Base-by-base conservation (phyloP, 2,797 vertebrate species). In the Chelidonichthys spinosus region DNA sequence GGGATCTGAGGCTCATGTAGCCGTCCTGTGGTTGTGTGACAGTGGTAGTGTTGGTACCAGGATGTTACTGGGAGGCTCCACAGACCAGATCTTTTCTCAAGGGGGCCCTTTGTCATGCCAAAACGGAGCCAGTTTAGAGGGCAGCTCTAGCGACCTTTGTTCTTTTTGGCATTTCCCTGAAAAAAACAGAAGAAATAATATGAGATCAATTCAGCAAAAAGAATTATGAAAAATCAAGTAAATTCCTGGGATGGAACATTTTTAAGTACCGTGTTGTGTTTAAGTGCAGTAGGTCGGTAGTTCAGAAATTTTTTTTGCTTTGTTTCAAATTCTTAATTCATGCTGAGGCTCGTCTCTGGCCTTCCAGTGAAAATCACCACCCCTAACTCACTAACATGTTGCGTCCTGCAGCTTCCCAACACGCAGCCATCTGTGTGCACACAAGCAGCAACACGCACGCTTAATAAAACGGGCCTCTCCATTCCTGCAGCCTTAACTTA, bases 101-200 rank as follows among this genome's bases (percentile, higher is more conserved):
- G 65, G 61, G 25, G 78, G 56, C 63, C n/a, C 66, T 69, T 60
- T 72, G 49, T 54, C 47, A 80, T 68, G 64, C 70, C 70, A 64
- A 81, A 46, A 81, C 58, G 76, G 81, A 86, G 81, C 84, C 78
- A 47, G 54, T 44, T 60, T 56, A 33, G 6, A 68, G 10, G 53
- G 65, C 64, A 63, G 64, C 62, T 63, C 77, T 99, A 99, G 83
- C 98, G 98, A 89, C 93, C 95, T 93, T 98, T 99, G 92, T 96
- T 99, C 96, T 99, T 99, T 86, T 99, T 99, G 63, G 97, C 92
- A 91, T 97, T 99, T 91, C 95, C 97, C 98, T 99, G 83, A 67
- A 86, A 76, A 71, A 56, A 81, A 87, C n/a, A 69, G 54, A 74
- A 86, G 15, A 74, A 54, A 74, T 63, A 37, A 68, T 2, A 54